These are phyloP conservation scores for Coluber constrictor DNA, from an alignment of 2,797 vertebrate species.

Conservation along the genomic window DNA sequence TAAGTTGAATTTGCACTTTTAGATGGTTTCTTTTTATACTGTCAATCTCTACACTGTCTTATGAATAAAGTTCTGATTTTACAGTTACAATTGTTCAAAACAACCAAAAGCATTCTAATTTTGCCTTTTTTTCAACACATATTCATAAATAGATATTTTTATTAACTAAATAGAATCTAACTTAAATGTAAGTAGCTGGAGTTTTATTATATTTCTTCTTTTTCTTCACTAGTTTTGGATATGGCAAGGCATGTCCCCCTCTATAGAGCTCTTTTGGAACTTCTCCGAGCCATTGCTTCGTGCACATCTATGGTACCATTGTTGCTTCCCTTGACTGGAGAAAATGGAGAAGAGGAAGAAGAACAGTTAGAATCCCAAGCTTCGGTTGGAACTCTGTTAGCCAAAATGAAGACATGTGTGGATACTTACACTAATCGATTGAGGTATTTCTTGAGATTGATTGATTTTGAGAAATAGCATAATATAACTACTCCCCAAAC, in stretches of 20 bases:
- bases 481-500: not conserved
- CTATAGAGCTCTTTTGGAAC: slow-evolving; percentile 90
- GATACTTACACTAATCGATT: slow-evolving; percentile 97
- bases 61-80: not conserved
- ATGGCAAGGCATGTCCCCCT: slow-evolving; percentile 98
- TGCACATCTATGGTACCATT: slow-evolving; percentile 90
- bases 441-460: slow-evolving; percentile 69
- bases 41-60: not conserved
- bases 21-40: not conserved
- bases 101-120: not conserved
- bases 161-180: not conserved
- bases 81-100: not conserved
- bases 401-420: slow-evolving; percentile 99
- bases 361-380: slow-evolving; percentile 88
- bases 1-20: slow-evolving; percentile 12
- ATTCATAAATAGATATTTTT: not conserved
- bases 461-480: not conserved
- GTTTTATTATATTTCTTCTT: not conserved
- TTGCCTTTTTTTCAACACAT: not conserved
- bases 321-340: slow-evolving; percentile 87
- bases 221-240: slow-evolving; percentile 80
- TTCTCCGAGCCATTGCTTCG: slow-evolving; percentile 93
- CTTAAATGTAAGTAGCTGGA: not conserved
- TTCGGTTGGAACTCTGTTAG: slow-evolving; percentile 92
- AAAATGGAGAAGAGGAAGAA: slow-evolving; percentile 80